Base-by-base conservation (phyloP, 2,888 invertebrate genomes). In the Pterostichus madidus region DNA sequence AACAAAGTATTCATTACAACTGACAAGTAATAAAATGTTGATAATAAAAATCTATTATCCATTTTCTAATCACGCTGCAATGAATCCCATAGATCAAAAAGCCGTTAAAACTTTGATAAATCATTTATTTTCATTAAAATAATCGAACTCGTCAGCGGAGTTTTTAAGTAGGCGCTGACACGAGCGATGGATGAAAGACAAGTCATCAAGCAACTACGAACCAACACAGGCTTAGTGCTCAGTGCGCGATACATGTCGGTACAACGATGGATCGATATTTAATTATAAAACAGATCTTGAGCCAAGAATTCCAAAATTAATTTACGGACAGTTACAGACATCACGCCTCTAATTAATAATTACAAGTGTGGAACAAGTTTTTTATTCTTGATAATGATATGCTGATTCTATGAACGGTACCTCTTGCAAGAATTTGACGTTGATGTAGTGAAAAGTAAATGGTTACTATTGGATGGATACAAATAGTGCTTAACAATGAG, bases 111-210 rank as follows among this genome's bases (percentile, higher is more conserved):
- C 39, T 5, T 80, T 80, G 80, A 44, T 44, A 73, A 80, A 80
- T 75, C 75, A 81, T 81, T 59, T 44, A 75, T 81, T 81, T 81
- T 81, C 81, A 81, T 81, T 81, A 81, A 81, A 81, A 81, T 81
- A 81, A 81, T 81, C 73, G 68, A 53, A 80, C 53, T 73, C 68
- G 80, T 80, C 80, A 80, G 68, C 68, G 53, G 52, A 13, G 64
- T 49, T 53, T 78, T 39, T 78, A 39, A 79, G 59, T 56, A 80
- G 80, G 80, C 68, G 80, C 80, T 80, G 68, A 80, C 80, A 80
- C 61, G 59, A 61, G 46, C 61, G 46, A 79, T 44, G 17, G 44
- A 79, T 10, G 17, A 35, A 46, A 56, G 59, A 59, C 39, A 61
- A 44, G 44, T 64, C 64, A 64, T 35, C 64, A 35, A 64, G 13